Evolutionary conservation across 64 coral and sea anemone species (phyloP), one percentile per base, ranked within the genome.

Genomic region (Platygyra sinensis): DNA sequence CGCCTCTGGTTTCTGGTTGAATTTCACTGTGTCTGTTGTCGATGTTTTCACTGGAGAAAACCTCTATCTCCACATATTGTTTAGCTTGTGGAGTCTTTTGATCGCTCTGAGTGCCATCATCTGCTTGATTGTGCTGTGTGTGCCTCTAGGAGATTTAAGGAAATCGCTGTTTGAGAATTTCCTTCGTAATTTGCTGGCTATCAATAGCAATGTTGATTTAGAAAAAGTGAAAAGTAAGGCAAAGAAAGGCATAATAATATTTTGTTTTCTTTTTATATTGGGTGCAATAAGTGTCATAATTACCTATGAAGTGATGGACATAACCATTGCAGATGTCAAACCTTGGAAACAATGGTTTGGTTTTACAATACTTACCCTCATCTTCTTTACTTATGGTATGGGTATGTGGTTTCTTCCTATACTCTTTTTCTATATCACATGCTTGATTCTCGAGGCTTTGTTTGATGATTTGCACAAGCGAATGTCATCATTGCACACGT

Each of bases 101-200:
- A 61, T 67, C 10, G 31, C 31, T 12, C 60, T 83, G 12, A 42
- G 33, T 18, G 80, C 60, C 0, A 83, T 32, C 42, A 83, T 36
- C 1, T 65, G 30, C 13, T n/a, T 83, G 33, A 22, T 64, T 32
- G 31, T 83, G 61, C n/a, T n/a, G n/a, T n/a, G n/a, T n/a, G n/a
- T n/a, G n/a, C n/a, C n/a, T n/a, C n/a, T n/a, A n/a, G n/a, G 30
- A 18, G 20, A 20, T 9, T 9, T 17, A 18, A 39, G 16, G 33
- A 60, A 22, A 33, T 83, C 60, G 19, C 80, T 60, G 13, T 83
- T 84, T 13, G 33, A 67, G 69, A 27, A 69, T 51, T 84, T 24
- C 14, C 38, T 29, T 51, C 24, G 64, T 0, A 13, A 51, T 10
- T 0, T 84, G 25, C 4, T 64, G 36, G 5, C 19, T 13, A 28